A percentile compares a stretch with the other conserved stretches of the same genome.
Conservation (phyloP, 1,140 invertebrate genomes). For the Uloborus diversus region DNA sequence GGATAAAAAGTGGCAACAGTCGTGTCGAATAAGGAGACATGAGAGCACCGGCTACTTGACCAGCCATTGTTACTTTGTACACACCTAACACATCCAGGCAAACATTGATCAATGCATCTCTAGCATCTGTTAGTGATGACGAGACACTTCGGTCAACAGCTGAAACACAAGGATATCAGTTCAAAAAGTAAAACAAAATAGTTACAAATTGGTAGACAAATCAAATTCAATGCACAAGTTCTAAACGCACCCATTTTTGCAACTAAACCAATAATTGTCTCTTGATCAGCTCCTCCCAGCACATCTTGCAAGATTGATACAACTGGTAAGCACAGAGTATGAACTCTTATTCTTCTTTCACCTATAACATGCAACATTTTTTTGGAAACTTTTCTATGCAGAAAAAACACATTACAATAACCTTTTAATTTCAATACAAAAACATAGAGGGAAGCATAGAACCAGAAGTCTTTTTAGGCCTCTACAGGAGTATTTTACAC, state of each 20-base stretch:
- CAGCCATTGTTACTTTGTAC: conserved; percentile 70
- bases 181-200: background rate
- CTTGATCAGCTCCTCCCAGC: conserved; percentile 91
- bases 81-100: conserved; percentile 88
- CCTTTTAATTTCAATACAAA: too few relatives aligned
- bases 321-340: conserved; percentile 94
- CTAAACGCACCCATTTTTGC: conserved; percentile 87
- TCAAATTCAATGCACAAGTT: too few relatives aligned
- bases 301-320: conserved; percentile 85
- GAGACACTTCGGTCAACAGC: conserved; percentile 91
- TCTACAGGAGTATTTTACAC: too few relatives aligned
- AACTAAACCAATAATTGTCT: conserved; percentile 90
- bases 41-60: conserved; percentile 72
- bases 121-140: conserved; percentile 87
- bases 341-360: conserved; percentile 95
- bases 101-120: conserved; percentile 96
- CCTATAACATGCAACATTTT: too few relatives aligned
- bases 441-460: too few relatives aligned
- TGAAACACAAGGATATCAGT: conserved; percentile 63
- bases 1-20: conserved; percentile 87
- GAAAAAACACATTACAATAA: too few relatives aligned
- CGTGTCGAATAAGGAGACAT: conserved; percentile 78
- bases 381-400: too few relatives aligned
- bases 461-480: too few relatives aligned
- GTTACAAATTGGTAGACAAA: background rate